Evolutionary conservation across 2,888 invertebrate species (phyloP).

Genomic region (Drosophila pseudotalamancana): DNA sequence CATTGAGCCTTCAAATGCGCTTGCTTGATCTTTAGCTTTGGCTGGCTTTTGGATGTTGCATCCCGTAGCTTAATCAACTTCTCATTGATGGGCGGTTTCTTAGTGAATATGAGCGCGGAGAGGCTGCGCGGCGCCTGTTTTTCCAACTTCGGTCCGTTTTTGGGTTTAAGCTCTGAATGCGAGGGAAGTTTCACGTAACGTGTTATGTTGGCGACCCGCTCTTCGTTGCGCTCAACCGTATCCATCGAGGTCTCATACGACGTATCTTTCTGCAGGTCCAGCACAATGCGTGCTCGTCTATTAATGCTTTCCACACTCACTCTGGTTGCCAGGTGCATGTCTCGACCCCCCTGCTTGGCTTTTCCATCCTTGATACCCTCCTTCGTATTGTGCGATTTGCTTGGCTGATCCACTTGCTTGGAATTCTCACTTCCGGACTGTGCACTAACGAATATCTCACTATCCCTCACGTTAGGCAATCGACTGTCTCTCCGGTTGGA

Average conservation of each 20-base stretch:
- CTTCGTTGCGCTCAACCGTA: constrained; percentile 4
- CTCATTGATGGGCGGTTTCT: not conserved
- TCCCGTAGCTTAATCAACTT: constrained; percentile 6
- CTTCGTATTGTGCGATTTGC: not conserved
- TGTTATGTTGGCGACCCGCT: not conserved
- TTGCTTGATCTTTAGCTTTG: not conserved
- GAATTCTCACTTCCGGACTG: not conserved
- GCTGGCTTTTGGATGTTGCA: not conserved
- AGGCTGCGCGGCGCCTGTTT: not conserved
- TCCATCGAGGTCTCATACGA: constrained; percentile 18
- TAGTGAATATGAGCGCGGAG: not conserved
- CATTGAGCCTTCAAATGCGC: not conserved
- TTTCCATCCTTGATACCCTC: too few species aligned
- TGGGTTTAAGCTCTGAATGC: not conserved
- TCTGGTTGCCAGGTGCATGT: too few species aligned
- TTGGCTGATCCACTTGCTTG: not conserved
- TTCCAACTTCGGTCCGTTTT: not conserved
- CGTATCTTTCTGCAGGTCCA: not conserved
- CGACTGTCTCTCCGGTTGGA: too few species aligned
- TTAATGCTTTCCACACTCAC: not conserved
- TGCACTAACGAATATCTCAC: not conserved
- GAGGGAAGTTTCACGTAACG: not conserved
- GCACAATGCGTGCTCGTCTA: not conserved
- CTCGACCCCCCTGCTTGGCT: too few species aligned
- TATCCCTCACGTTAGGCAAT: not conserved